These are phyloP conservation scores for Papilio polytes DNA, from an alignment of 1,140 invertebrate genomes.

Conservation along the genomic window DNA sequence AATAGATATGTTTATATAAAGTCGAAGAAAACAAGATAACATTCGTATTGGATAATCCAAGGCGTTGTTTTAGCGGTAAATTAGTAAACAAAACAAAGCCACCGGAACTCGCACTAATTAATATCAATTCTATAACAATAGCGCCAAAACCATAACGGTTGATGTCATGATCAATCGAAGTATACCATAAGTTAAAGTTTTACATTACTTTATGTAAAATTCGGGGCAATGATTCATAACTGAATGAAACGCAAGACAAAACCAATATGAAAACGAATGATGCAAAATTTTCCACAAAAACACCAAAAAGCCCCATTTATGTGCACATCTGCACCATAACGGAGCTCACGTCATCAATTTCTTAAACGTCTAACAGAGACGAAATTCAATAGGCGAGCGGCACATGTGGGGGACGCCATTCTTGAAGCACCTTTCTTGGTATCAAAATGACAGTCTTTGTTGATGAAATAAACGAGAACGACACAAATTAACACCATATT, in stretches of 20 bases:
- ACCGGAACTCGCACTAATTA: conserved; percentile 49
- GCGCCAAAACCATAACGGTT: conserved; percentile 43
- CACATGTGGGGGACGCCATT: conserved; percentile 85
- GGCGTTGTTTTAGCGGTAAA: conserved; percentile 57
- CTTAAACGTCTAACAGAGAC: conserved; percentile 63
- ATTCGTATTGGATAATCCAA: conserved; percentile 35
- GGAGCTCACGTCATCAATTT: conserved; percentile 75
- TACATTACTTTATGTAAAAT: conserved; percentile 64
- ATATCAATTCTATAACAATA: conserved; percentile 38
- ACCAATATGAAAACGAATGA: conserved; percentile 46
- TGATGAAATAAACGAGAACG: conserved; percentile 73
- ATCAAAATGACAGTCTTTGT: conserved; percentile 82
- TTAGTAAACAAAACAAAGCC: conserved; percentile 76
- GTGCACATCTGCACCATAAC: conserved; percentile 57
- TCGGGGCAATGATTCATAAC: conserved; percentile 75
- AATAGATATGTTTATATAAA: conserved; percentile 38
- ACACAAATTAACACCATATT: conserved; percentile 67
- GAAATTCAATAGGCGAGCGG: conserved; percentile 78
- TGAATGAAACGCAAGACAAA: conserved; percentile 47
- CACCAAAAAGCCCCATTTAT: conserved; percentile 51
- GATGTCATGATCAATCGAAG: conserved; percentile 33
- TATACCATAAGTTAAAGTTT: conserved; percentile 50
- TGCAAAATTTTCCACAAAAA: conserved; percentile 52
- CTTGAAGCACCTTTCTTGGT: conserved; percentile 83
- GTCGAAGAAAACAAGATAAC: conserved; percentile 42